Percentiles rank a stretch among this genome's conserved stretches.
Conservation (phyloP, 2,113 vertebrate species). For the Girardinichthys multiradiatus region DNA sequence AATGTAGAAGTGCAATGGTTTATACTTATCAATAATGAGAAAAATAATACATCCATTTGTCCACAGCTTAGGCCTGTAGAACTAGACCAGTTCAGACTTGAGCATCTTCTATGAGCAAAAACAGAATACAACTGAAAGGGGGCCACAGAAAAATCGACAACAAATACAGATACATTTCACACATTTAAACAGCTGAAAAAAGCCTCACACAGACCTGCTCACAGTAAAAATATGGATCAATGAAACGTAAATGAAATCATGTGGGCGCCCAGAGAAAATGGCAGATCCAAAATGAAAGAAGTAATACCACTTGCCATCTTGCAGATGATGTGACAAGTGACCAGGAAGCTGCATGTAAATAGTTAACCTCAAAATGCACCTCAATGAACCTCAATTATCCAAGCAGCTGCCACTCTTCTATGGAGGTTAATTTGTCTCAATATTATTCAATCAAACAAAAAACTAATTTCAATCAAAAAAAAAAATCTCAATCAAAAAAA, state of each 20-base stretch:
- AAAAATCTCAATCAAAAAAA: too few relatives aligned
- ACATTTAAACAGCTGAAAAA: conserved; percentile 10
- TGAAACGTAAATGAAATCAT: neutral
- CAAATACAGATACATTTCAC: conserved; percentile 24
- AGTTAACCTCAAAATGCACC: neutral
- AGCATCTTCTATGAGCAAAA: conserved; percentile 38
- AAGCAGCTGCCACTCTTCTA: conserved; percentile 38
- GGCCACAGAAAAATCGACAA: neutral
- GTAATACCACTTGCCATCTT: neutral
- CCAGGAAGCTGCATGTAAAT: neutral
- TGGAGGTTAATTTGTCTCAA: too few relatives aligned
- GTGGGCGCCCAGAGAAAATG: neutral
- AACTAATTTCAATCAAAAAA: too few relatives aligned
- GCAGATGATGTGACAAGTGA: neutral
- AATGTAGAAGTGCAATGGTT: conserved; percentile 45
- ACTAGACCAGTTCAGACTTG: conserved; percentile 28
- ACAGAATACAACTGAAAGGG: conserved; percentile 11
- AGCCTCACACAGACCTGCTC: neutral
- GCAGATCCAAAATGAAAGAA: neutral
- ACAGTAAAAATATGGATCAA: neutral
- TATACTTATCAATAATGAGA: conserved; percentile 72
- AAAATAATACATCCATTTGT: conserved; percentile 65
- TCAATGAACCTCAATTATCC: conserved; percentile 12
- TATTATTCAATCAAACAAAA: too few relatives aligned
- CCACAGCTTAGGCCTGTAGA: conserved; percentile 42